Evolutionary conservation across 2,888 invertebrate species (phyloP).

Genomic region (Cheilosia scutellata): DNA sequence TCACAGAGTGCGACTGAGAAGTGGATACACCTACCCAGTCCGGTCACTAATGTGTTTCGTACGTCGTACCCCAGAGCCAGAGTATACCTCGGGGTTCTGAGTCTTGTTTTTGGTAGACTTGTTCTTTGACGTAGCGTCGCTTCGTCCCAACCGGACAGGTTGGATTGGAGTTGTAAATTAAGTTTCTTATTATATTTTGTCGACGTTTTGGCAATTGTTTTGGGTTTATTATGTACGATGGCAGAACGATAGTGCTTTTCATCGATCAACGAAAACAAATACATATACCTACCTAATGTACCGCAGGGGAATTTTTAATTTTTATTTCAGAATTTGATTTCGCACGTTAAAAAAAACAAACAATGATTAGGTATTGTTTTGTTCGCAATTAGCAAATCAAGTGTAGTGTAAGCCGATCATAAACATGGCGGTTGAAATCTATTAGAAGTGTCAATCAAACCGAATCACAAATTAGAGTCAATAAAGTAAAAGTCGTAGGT

Average conservation of each 20-base stretch:
- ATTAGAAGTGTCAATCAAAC: slow-evolving; percentile 24
- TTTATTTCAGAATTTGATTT: slow-evolving; percentile 10
- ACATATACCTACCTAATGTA: neutral
- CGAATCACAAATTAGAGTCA: slow-evolving; percentile 31
- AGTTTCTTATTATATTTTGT: slow-evolving; percentile 57
- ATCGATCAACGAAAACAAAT: slow-evolving; percentile 36
- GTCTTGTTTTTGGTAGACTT: slow-evolving; percentile 38
- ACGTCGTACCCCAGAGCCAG: slow-evolving; percentile 11
- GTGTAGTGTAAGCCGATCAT: slow-evolving; percentile 9
- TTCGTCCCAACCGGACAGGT: slow-evolving; percentile 62
- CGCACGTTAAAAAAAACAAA: neutral
- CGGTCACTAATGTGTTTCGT: slow-evolving; percentile 25
- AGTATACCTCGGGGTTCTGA: neutral
- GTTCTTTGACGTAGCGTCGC: slow-evolving; percentile 44
- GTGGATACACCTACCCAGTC: slow-evolving; percentile 42
- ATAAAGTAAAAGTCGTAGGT: slow-evolving; percentile 1
- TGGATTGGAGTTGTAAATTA: slow-evolving; percentile 61
- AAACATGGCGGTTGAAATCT: neutral
- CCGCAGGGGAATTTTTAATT: neutral
- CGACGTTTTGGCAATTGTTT: slow-evolving; percentile 48
- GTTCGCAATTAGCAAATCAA: slow-evolving; percentile 34
- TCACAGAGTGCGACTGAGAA: slow-evolving; percentile 9
- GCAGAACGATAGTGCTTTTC: slow-evolving; percentile 18
- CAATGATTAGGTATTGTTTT: slow-evolving; percentile 43
- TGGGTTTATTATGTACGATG: slow-evolving; percentile 6